Conservation (phyloP, 2,888 invertebrate genomes). For the Drosophila fungiperda region DNA sequence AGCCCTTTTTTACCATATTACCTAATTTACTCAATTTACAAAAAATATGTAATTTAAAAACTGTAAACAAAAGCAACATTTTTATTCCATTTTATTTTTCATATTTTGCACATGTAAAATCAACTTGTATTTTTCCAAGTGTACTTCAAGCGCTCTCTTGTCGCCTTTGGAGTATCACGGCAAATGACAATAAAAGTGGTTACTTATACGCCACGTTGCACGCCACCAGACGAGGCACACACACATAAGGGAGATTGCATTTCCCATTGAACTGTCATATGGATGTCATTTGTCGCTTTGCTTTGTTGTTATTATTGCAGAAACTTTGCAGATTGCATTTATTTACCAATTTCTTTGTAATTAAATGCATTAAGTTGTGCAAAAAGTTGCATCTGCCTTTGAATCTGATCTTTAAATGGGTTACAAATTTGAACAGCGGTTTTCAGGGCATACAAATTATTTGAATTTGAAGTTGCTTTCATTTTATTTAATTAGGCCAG, state of each 20-base stretch:
- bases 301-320: conserved; percentile 1
- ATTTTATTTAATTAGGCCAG: conserved; percentile 20
- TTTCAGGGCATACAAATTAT: conserved; percentile 1
- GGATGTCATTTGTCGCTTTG: conserved; percentile 25
- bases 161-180: conserved; percentile 56
- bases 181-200: conserved; percentile 74
- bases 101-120: not conserved
- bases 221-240: not conserved
- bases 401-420: conserved; percentile 32
- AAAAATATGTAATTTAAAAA: not conserved
- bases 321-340: conserved; percentile 23
- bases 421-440: not conserved
- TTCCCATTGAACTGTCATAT: conserved; percentile 36
- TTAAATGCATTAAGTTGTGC: conserved; percentile 48
- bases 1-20: too few relatives aligned
- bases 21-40: too few relatives aligned
- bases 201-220: conserved; percentile 75
- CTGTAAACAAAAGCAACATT: not conserved
- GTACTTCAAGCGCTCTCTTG: not conserved
- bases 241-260: not conserved
- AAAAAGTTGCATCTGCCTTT: conserved; percentile 1
- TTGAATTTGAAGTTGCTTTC: not conserved
- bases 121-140: not conserved
- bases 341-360: conserved; percentile 32
- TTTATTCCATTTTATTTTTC: not conserved